Base-by-base conservation (phyloP, 2,113 vertebrate species). In the Oncorhynchus mykiss region DNA sequence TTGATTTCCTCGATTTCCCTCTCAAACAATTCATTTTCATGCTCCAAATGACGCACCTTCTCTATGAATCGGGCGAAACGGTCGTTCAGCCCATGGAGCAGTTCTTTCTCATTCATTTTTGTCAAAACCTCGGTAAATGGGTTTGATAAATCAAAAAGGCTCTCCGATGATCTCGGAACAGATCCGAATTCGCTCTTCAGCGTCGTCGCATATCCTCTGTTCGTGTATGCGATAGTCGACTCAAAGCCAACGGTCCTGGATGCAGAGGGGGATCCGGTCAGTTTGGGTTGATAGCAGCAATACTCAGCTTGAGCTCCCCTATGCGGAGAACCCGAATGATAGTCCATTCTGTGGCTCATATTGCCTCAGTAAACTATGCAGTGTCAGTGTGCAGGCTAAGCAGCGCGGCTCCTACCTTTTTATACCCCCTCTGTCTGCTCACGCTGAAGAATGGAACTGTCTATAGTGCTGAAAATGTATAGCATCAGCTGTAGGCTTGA, bases 31-130 rank as follows among this genome's bases (percentile, higher is more conserved):
- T 80, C 81, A 74, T 94, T 94, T 27, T 92, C 90, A 27, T 65
- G 73, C 74, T 94, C 90, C 64, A 94, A 87, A 14, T 82, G 85
- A 71, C 86, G 92, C 73, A 94, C 93, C 79, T 90, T 94, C 13
- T 91, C 87, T 65, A 93, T 92, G 81, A 92, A 94, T 1, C 89
- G 87, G 0, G 92, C 89, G 1, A 94, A 91, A 1, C 93, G 92
- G 20, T 88, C 87, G 75, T 94, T 94, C 22, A 94, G 86, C 16
- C 89, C 90, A 2, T 75, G 91, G 65, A 94, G 89, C 75, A 79
- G 1, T 45, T 93, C 83, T 72, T 91, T 94, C 78, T 93, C 92
- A 2, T 88, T 87, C 8, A 72, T 73, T 16, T 75, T 72, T 31
- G 24, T 68, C 0, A 70, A 54, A 68, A 73, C 86, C 29, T 39